Evolutionary conservation across 2,113 vertebrate species (phyloP).

Genomic region (Coregonus clupeaformis): DNA sequence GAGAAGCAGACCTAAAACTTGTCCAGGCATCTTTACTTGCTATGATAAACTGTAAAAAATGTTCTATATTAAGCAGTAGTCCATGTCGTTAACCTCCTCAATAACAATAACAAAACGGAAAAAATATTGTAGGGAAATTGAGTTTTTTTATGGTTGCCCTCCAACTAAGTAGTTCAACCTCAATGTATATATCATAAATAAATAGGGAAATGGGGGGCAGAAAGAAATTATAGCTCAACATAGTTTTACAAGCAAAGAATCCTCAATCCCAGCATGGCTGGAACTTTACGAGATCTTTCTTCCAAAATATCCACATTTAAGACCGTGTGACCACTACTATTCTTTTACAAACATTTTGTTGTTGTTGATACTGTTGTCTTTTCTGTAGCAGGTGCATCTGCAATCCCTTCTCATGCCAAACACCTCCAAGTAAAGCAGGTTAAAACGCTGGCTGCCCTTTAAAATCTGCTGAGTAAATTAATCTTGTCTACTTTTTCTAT

Average conservation of each 20-base stretch:
- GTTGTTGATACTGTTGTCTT: constrained; percentile 52
- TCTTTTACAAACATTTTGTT: constrained; percentile 58
- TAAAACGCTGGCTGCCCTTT: constrained; percentile 67
- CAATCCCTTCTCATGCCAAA: constrained; percentile 55
- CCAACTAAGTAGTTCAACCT: constrained; percentile 70
- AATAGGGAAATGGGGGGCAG: constrained; percentile 54
- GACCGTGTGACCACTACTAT: constrained; percentile 51
- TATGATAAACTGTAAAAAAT: constrained; percentile 70
- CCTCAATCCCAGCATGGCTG: constrained; percentile 74
- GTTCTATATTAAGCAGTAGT: constrained; percentile 65
- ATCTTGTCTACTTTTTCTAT: constrained; percentile 32
- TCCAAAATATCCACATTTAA: constrained; percentile 49
- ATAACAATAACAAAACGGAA: constrained; percentile 49
- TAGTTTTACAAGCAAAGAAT: constrained; percentile 69
- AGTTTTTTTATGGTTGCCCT: constrained; percentile 50
- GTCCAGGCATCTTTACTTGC: constrained; percentile 64
- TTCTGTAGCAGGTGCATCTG: constrained; percentile 46
- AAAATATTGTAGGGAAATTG: constrained; percentile 38
- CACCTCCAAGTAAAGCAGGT: constrained; percentile 63
- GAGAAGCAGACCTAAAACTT: constrained; percentile 71
- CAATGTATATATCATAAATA: constrained; percentile 81
- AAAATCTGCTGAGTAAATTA: constrained; percentile 52
- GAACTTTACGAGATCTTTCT: constrained; percentile 66
- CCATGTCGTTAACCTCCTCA: constrained; percentile 60
- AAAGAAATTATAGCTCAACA: constrained; percentile 42